phyloP scores from a whole-genome alignment of 2,888 invertebrate genomes.

The Charanyca ferruginea region DNA sequence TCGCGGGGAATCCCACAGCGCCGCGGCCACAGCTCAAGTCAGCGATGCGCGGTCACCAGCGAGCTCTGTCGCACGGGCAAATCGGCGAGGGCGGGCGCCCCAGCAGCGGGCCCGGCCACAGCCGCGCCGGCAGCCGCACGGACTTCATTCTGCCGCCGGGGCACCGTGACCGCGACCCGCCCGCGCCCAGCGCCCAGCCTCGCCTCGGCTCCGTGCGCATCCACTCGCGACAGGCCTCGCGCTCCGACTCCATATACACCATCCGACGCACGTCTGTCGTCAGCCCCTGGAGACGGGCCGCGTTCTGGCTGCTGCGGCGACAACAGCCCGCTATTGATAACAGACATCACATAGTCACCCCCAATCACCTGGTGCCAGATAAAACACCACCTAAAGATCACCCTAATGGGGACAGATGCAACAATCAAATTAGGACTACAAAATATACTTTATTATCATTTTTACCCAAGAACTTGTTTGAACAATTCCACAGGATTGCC shows the following conservation, averaged over 20 bases:
- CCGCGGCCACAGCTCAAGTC: constrained; percentile 94
- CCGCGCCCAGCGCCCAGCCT: constrained; percentile 83
- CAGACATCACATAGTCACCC: constrained; percentile 94
- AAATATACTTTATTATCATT: constrained; percentile 98
- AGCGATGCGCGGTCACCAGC: constrained; percentile 94
- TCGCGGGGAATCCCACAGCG: constrained; percentile 82
- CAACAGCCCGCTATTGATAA: constrained; percentile 93
- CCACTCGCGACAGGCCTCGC: constrained; percentile 96
- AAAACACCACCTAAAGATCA: constrained; percentile 95
- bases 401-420: constrained; percentile 95
- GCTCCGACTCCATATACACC: constrained; percentile 97
- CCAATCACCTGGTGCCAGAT: constrained; percentile 96
- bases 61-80: constrained; percentile 97
- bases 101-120: constrained; percentile 92
- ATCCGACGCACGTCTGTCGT: constrained; percentile 94
- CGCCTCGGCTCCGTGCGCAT: constrained; percentile 87
- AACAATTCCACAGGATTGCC: constrained; percentile 99
- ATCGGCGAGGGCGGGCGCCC: constrained; percentile 92
- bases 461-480: constrained; percentile 98
- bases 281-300: constrained; percentile 93
- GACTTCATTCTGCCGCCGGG: constrained; percentile 97
- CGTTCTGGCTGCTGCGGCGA: constrained; percentile 92
- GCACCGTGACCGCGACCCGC: constrained; percentile 95
- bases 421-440: constrained; percentile 97
- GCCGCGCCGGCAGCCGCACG: constrained; percentile 96